These are phyloP conservation scores for Megalonaias nervosa DNA, from an alignment of 1,140 invertebrate species.

Conservation along the genomic window DNA sequence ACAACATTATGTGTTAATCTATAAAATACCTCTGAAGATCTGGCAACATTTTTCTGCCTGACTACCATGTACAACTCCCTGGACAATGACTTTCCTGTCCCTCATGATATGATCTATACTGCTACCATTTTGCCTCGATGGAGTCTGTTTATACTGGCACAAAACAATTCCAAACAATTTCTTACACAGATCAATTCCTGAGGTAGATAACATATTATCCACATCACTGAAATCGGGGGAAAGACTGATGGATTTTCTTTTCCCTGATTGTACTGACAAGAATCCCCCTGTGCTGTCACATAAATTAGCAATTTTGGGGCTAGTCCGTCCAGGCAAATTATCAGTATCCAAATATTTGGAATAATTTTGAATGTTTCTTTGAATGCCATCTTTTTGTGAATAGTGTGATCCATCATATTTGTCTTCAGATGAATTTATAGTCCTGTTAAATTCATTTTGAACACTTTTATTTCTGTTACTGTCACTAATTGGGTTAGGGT, in stretches of 20 bases:
- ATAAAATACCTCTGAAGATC: conserved; percentile 22
- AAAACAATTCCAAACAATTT: conserved; percentile 33
- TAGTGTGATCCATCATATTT: no score
- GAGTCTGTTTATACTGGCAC: conserved; percentile 33
- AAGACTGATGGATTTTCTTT: conserved; percentile 31
- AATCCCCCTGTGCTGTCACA: no score
- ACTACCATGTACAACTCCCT: conserved; percentile 18
- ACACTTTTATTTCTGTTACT: no score
- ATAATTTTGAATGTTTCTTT: no score
- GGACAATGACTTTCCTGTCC: conserved; percentile 33
- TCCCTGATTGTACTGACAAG: conserved; percentile 18
- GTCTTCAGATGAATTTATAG: no score
- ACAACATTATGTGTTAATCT: no score
- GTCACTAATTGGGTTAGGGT: no score
- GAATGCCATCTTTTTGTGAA: no score
- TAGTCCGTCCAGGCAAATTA: no score
- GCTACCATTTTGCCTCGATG: conserved; percentile 28
- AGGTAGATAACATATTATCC: conserved; percentile 6
- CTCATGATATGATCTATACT: conserved; percentile 20
- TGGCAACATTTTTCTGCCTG: conserved; percentile 32
- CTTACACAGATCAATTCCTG: conserved; percentile 25
- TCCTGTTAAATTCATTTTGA: no score
- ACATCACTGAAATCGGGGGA: conserved; percentile 18
- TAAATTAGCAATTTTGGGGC: no score
- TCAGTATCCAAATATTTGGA: no score